Conservation (phyloP, 1,140 invertebrate species). For the Brachionus angularis region DNA sequence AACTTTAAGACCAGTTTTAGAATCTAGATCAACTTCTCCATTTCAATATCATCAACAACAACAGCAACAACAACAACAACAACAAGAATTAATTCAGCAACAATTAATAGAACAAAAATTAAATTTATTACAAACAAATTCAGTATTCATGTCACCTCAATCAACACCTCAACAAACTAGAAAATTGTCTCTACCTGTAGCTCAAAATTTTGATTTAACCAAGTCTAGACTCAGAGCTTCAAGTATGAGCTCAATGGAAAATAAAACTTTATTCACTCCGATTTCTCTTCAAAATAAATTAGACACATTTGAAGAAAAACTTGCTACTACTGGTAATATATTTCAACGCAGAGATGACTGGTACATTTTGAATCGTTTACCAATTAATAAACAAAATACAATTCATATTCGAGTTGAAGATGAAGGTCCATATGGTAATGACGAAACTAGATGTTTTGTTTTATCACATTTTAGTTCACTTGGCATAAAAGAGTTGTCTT, state of each 20-base stretch:
- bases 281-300: constrained; percentile 15
- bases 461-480: constrained; percentile 79
- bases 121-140: neutral
- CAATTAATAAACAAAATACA: constrained; percentile 89
- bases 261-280: neutral
- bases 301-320: constrained; percentile 39
- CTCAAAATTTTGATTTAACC: constrained; percentile 1
- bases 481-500: constrained; percentile 72
- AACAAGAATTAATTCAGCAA: constrained; percentile 10
- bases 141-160: constrained; percentile 12
- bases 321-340: constrained; percentile 57
- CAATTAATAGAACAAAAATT: constrained; percentile 21
- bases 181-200: constrained; percentile 15
- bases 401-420: constrained; percentile 80
- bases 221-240: neutral
- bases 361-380: constrained; percentile 86
- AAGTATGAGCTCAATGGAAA: neutral
- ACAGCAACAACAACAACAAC: neutral
- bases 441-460: constrained; percentile 88
- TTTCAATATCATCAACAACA: too few relatives aligned
- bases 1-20: neutral
- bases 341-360: constrained; percentile 84
- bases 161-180: neutral
- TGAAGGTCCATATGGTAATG: constrained; percentile 91
- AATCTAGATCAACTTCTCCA: constrained; percentile 6